phyloP scores from a whole-genome alignment of 2,888 invertebrate species.

The Onchidella celtica region DNA sequence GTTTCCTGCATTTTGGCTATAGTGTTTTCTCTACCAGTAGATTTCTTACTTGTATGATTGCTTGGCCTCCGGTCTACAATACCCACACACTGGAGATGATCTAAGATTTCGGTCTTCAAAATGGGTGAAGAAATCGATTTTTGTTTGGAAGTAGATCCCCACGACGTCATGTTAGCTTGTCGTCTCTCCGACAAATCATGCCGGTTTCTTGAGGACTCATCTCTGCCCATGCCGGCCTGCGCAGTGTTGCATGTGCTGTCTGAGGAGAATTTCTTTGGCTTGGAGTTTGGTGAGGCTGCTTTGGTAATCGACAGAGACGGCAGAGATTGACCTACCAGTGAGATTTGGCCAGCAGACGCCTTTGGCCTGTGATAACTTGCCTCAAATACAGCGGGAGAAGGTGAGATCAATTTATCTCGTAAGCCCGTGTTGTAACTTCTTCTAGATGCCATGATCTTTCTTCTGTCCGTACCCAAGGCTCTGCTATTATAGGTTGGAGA shows the following conservation, averaged over 20 bases:
- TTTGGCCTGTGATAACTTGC: conserved; percentile 21
- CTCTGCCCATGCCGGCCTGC: background rate
- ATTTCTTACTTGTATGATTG: background rate
- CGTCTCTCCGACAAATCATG: background rate
- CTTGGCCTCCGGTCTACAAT: conserved; percentile 22
- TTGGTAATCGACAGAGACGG: background rate
- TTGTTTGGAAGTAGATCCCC: conserved; percentile 22
- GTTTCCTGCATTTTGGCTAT: background rate
- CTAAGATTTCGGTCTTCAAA: conserved; percentile 20
- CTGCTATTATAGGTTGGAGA: background rate
- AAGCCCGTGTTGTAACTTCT: background rate
- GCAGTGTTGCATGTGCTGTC: background rate
- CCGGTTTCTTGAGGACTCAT: background rate
- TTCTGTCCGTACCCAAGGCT: background rate
- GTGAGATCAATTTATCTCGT: conserved; percentile 14
- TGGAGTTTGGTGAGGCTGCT: background rate
- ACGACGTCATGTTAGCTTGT: background rate
- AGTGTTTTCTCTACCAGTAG: background rate
- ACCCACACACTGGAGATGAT: conserved; percentile 41
- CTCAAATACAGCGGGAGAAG: conserved; percentile 23
- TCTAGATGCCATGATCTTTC: background rate
- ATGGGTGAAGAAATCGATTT: conserved; percentile 3
- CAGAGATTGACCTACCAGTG: conserved; percentile 21
- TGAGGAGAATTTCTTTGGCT: background rate
- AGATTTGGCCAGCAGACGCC: conserved; percentile 14